Evolutionary conservation across 2,113 vertebrate species (phyloP).

Genomic region (Taurulus bubalis): DNA sequence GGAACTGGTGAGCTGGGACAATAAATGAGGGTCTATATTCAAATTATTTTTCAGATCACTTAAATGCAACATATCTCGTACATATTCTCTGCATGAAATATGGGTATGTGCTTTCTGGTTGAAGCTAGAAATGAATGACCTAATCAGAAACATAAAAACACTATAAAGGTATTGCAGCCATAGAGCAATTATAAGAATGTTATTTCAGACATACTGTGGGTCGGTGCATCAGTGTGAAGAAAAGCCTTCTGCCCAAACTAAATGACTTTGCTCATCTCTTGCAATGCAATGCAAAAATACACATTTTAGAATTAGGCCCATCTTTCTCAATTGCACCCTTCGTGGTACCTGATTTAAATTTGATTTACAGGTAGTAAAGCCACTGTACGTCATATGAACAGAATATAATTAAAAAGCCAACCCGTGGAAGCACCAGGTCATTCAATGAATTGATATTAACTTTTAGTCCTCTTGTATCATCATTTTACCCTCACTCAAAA

Average conservation of each 20-base stretch:
- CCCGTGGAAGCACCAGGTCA: constrained; percentile 72
- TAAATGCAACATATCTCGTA: constrained; percentile 57
- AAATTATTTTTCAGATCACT: constrained; percentile 67
- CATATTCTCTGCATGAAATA: constrained; percentile 48
- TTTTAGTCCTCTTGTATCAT: constrained; percentile 81
- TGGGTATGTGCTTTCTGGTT: constrained; percentile 31
- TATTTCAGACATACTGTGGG: constrained; percentile 48
- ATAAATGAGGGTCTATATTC: constrained; percentile 64
- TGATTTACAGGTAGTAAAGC: constrained; percentile 74
- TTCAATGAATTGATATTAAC: constrained; percentile 82
- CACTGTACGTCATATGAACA: constrained; percentile 63
- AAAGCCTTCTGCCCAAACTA: constrained; percentile 48
- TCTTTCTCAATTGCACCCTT: constrained; percentile 81
- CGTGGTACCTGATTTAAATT: constrained; percentile 76
- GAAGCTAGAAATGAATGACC: constrained; percentile 56
- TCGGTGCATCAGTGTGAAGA: constrained; percentile 50
- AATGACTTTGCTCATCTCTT: constrained; percentile 70
- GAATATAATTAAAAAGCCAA: constrained; percentile 79
- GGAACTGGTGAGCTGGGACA: constrained; percentile 59
- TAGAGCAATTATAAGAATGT: constrained; percentile 59
- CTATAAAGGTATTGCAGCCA: constrained; percentile 54
- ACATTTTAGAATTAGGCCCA: constrained; percentile 73
- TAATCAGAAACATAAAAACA: constrained; percentile 67
- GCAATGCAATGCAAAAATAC: constrained; percentile 75
- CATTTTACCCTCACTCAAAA: constrained; percentile 81